phyloP scores from a whole-genome alignment of 2,113 vertebrate genomes.

The Scortum barcoo region DNA sequence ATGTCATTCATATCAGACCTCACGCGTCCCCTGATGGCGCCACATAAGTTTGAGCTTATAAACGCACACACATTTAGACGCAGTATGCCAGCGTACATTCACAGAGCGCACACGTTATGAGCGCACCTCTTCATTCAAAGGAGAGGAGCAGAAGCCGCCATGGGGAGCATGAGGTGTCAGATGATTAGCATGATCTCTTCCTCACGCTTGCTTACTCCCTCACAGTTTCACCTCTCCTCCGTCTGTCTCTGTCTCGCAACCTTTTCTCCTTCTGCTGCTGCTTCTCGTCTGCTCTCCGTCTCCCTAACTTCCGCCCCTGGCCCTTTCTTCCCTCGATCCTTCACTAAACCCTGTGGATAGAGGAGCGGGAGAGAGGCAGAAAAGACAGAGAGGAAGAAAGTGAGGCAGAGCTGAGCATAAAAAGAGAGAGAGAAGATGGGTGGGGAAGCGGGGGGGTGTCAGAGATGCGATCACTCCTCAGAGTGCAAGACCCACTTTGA shows the following conservation, averaged over 20 bases:
- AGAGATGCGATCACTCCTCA: conserved; percentile 33
- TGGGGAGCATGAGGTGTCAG: conserved; percentile 52
- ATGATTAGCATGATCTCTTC: conserved; percentile 68
- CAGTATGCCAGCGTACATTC: background rate
- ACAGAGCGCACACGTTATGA: conserved; percentile 3
- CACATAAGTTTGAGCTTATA: background rate
- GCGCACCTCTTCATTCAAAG: conserved; percentile 24
- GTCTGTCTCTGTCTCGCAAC: conserved; percentile 16
- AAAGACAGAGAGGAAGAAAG: background rate
- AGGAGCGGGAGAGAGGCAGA: background rate
- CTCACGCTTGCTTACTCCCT: conserved; percentile 49
- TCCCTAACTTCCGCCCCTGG: background rate
- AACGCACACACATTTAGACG: background rate
- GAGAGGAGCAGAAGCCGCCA: conserved; percentile 31
- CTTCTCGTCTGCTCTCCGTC: background rate
- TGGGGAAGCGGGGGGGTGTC: background rate
- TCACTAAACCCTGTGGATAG: conserved; percentile 1
- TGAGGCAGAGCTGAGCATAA: background rate
- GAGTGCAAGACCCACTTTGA: conserved; percentile 32
- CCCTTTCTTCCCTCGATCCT: conserved; percentile 7
- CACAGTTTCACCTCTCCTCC: conserved; percentile 22
- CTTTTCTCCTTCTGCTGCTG: background rate
- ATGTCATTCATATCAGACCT: conserved; percentile 17
- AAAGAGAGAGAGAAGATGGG: too few relatives aligned
- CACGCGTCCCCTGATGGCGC: background rate